Evolutionary conservation across 1,140 invertebrate species (phyloP), one percentile per base, ranked within the genome.

Genomic region (Apis cerana): DNA sequence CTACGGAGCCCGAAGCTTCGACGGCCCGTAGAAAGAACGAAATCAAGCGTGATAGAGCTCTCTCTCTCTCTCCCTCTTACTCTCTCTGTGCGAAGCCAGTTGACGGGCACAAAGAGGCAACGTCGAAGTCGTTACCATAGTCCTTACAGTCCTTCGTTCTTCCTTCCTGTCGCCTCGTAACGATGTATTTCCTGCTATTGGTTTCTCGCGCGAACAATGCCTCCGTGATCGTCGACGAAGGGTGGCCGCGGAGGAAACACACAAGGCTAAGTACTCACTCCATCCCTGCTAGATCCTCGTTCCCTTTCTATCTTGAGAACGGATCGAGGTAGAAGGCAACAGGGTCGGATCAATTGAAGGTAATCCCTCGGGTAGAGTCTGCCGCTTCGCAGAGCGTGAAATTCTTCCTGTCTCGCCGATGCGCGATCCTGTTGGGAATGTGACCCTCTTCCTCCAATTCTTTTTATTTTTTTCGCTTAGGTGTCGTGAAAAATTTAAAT

Each of bases 321-420:
- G 86, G 75, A 83, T 76, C 78, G 85, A 87, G 89, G 80, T 87
- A 85, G 85, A 87, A 86, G 85, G 85, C 82, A 88, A 89, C 89
- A 91, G 90, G 91, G 87, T 88, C 87, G 91, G 91, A 92, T 93
- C 92, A 91, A 92, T 92, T 92, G 91, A 90, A 92, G 91, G 91
- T 92, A 93, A 93, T 93, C 91, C 91, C 92, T 92, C 87, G 92
- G 91, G 92, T 92, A 90, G 91, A 92, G 91, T 93, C 91, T 92
- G 88, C 90, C 77, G 92, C 91, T 93, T 89, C 83, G 87, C 85
- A 85, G 88, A 93, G 92, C 92, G 88, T 93, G 91, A 93, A 93
- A 93, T 93, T 92, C 91, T 91, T 92, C 92, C 91, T 92, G 90
- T 90, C 89, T 90, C 89, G 82, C 82, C 80, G 79, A 61, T 82